Evolutionary conservation across 2,888 invertebrate genomes (phyloP).

Genomic region (Drosophila mayaguana): DNA sequence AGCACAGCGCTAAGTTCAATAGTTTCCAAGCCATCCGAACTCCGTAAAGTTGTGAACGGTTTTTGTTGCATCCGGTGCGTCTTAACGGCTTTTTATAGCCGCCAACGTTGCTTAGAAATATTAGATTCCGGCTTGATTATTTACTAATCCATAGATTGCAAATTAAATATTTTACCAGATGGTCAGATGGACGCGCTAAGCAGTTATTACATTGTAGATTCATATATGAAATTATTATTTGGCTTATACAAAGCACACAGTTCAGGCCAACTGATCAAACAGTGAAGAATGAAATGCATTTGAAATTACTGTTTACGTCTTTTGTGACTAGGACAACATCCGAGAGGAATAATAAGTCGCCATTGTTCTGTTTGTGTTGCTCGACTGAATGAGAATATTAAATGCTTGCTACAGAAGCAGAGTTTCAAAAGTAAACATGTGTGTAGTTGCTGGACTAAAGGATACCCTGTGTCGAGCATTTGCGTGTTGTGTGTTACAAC

Average conservation of each 20-base stretch:
- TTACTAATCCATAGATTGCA: constrained; percentile 16
- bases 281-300: constrained; percentile 20
- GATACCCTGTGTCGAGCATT: neutral
- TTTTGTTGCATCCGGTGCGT: constrained; percentile 30
- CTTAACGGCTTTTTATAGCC: constrained; percentile 57
- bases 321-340: constrained; percentile 19
- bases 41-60: constrained; percentile 19
- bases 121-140: constrained; percentile 35
- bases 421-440: constrained; percentile 10
- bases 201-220: constrained; percentile 15
- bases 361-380: constrained; percentile 11
- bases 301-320: neutral
- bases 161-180: constrained; percentile 60
- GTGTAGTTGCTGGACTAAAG: neutral
- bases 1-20: constrained; percentile 16
- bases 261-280: constrained; percentile 43
- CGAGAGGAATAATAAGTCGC: constrained; percentile 10
- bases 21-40: constrained; percentile 42
- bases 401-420: constrained; percentile 7
- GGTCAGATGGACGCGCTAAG: constrained; percentile 7
- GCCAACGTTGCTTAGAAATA: constrained; percentile 24
- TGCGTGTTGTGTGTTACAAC: neutral
- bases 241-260: constrained; percentile 3
- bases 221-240: constrained; percentile 6
- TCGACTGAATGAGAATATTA: constrained; percentile 5